A percentile compares a stretch with the other conserved stretches of the same genome.
Conservation (phyloP, 1,140 invertebrate genomes). For the Eumeta japonica region DNA sequence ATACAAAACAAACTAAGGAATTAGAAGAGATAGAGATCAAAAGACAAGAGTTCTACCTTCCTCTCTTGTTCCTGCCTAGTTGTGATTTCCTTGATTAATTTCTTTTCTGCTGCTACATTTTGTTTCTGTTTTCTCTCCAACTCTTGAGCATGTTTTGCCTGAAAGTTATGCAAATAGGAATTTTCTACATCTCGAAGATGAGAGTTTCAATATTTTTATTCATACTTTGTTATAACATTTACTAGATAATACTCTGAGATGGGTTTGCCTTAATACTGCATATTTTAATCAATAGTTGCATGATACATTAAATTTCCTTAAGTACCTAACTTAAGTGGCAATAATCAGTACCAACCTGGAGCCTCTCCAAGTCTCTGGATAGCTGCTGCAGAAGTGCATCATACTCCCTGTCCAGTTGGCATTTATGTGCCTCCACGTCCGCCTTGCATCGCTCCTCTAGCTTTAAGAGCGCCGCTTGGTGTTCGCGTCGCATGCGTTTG, state of each 20-base stretch:
- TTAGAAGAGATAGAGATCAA: too few species aligned
- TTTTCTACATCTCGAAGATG: too few species aligned
- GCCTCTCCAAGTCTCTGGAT: slow-evolving; percentile 87
- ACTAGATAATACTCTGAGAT: too few species aligned
- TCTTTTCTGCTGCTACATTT: slow-evolving; percentile 86
- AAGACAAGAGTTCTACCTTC: too few species aligned
- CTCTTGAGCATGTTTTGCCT: slow-evolving; percentile 85
- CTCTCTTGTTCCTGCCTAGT: slow-evolving; percentile 86
- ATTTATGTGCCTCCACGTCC: slow-evolving; percentile 96
- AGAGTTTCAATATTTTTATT: too few species aligned
- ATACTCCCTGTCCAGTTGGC: slow-evolving; percentile 94
- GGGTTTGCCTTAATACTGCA: too few species aligned
- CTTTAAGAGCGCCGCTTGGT: slow-evolving; percentile 89
- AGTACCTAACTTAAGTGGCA: too few species aligned
- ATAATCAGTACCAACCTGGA: slow-evolving; percentile 62
- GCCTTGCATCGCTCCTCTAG: slow-evolving; percentile 93
- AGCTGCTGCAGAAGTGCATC: slow-evolving; percentile 88
- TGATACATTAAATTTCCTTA: too few species aligned
- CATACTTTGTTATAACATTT: too few species aligned
- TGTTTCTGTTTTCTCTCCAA: slow-evolving; percentile 86
- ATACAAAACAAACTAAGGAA: too few species aligned
- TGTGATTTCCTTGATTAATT: slow-evolving; percentile 89
- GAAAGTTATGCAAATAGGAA: slow-evolving; percentile 7
- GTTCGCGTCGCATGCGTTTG: slow-evolving; percentile 95
- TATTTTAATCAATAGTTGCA: too few species aligned